A percentile compares a stretch with the other conserved stretches of the same genome.
Evolutionary conservation across 30 jellyfish, hydroid and myxozoan species (phyloP).

Genomic region (Clytia hemisphaerica): DNA sequence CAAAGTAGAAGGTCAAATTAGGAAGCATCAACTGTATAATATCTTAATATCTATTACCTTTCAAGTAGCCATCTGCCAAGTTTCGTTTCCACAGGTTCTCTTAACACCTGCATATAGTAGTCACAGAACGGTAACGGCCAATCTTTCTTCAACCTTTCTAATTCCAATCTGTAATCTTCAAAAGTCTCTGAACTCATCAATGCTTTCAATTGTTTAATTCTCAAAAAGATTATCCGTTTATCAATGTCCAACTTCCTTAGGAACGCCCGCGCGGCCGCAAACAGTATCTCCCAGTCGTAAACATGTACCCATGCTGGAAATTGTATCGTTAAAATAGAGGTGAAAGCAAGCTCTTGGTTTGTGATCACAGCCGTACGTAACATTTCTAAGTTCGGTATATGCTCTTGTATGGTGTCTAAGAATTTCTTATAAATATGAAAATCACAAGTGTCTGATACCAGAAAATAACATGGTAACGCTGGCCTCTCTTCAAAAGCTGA

Average conservation of each 20-base stretch:
- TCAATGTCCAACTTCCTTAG: conserved; percentile 68
- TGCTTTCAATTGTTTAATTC: conserved; percentile 54
- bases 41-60: conserved; percentile 51
- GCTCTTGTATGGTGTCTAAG: conserved; percentile 30
- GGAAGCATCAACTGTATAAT: too few relatives aligned
- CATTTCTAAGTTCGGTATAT: conserved; percentile 46
- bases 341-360: conserved; percentile 43
- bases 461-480: conserved; percentile 64
- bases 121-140: conserved; percentile 72
- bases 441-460: conserved; percentile 52
- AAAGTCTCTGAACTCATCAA: conserved; percentile 62
- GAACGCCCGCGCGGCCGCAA: conserved; percentile 66
- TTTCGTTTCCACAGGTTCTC: conserved; percentile 46
- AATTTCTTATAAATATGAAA: conserved; percentile 45
- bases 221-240: conserved; percentile 39
- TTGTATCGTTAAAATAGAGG: conserved; percentile 29
- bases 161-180: conserved; percentile 49
- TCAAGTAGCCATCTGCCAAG: conserved; percentile 92
- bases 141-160: conserved; percentile 45
- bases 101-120: conserved; percentile 44
- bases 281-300: conserved; percentile 77
- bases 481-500: conserved; percentile 69
- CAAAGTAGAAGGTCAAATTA: too few relatives aligned
- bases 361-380: conserved; percentile 59
- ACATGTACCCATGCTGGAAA: conserved; percentile 71